Percentiles rank a stretch among this genome's conserved stretches.
Evolutionary conservation across 2,888 invertebrate species (phyloP).

Genomic region (Busseola fusca): DNA sequence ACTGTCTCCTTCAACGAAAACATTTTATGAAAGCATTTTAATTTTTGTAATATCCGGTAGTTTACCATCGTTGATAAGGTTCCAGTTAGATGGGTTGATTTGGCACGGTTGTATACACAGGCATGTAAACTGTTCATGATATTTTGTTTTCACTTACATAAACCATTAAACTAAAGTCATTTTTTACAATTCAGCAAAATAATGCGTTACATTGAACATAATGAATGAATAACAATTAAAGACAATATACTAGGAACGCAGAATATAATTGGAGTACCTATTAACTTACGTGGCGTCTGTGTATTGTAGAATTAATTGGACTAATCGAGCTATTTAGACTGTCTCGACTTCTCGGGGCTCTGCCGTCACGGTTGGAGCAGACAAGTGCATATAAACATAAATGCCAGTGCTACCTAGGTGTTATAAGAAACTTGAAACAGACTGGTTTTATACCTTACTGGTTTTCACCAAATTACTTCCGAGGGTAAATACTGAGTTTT

Average conservation of each 20-base stretch:
- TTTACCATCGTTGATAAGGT: conserved; percentile 13
- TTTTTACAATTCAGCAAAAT: background rate
- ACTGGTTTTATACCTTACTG: background rate
- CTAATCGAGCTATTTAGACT: conserved; percentile 55
- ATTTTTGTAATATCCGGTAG: conserved; percentile 32
- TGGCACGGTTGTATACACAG: background rate
- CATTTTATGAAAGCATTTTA: conserved; percentile 28
- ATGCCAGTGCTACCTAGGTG: too few relatives aligned
- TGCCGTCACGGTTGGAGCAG: conserved; percentile 29
- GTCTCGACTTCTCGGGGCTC: conserved; percentile 33
- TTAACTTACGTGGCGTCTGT: conserved; percentile 44
- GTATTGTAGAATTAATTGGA: conserved; percentile 52
- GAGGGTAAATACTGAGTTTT: background rate
- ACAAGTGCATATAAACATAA: conserved; percentile 9
- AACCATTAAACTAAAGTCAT: conserved; percentile 1
- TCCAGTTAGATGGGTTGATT: conserved; percentile 35
- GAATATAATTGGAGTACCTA: conserved; percentile 37
- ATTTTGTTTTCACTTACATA: conserved; percentile 1
- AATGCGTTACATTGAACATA: conserved; percentile 21
- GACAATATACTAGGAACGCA: conserved; percentile 21
- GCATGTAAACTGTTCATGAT: conserved; percentile 6
- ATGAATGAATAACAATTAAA: conserved; percentile 31
- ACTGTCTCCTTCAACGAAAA: conserved; percentile 30
- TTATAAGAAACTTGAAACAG: background rate
- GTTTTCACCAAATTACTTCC: background rate